These are phyloP conservation scores for Himalopsyche tibetana DNA, from an alignment of 2,888 invertebrate species.

Conservation along the genomic window DNA sequence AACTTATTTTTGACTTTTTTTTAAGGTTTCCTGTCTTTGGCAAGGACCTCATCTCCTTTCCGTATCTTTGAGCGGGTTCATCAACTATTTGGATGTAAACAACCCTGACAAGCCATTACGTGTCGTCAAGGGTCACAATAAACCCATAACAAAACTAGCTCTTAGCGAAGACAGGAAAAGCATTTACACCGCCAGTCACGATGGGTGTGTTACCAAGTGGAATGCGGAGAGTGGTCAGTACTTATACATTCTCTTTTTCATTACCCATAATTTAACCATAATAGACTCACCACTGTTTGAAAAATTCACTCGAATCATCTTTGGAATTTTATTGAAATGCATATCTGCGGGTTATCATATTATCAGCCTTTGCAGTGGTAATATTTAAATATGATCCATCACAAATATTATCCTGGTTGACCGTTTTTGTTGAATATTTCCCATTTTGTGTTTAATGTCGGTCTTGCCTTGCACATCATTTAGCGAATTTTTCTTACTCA, in stretches of 20 bases:
- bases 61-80: slow-evolving; percentile 96
- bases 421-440: too few relatives aligned
- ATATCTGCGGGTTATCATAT: too few relatives aligned
- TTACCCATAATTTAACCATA: too few relatives aligned
- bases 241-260: background rate
- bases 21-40: slow-evolving; percentile 95
- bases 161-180: slow-evolving; percentile 84
- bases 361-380: too few relatives aligned
- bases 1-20: slow-evolving; percentile 46
- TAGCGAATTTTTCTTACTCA: too few relatives aligned
- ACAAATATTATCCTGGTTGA: too few relatives aligned
- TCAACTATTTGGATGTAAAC: slow-evolving; percentile 93
- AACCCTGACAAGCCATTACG: slow-evolving; percentile 88
- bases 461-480: too few relatives aligned
- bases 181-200: slow-evolving; percentile 95
- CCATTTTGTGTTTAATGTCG: too few relatives aligned
- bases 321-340: too few relatives aligned
- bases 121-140: slow-evolving; percentile 96
- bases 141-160: slow-evolving; percentile 94
- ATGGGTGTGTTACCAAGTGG: slow-evolving; percentile 93
- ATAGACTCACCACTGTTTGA: too few relatives aligned
- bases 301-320: too few relatives aligned
- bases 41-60: slow-evolving; percentile 91
- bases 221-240: slow-evolving; percentile 81
- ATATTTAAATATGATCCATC: too few relatives aligned